phyloP scores from a whole-genome alignment of 2,888 invertebrate genomes.

The Eledone cirrhosa region DNA sequence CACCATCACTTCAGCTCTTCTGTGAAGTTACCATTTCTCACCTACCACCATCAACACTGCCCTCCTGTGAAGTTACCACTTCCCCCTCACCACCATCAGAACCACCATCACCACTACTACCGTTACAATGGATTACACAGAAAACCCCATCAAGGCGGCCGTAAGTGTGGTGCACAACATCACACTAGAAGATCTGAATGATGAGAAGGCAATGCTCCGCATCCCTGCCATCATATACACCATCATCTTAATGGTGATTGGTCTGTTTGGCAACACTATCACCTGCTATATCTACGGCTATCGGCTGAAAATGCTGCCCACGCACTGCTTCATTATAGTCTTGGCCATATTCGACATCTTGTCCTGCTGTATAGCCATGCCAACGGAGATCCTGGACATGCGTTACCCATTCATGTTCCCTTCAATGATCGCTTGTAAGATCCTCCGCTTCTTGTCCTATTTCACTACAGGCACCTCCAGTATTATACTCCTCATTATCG shows the following conservation, averaged over 20 bases:
- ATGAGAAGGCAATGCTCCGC: slow-evolving; percentile 32
- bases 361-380: slow-evolving; percentile 47
- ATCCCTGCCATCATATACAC: slow-evolving; percentile 49
- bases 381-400: slow-evolving; percentile 52
- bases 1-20: no score
- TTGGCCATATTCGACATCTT: slow-evolving; percentile 48
- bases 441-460: slow-evolving; percentile 42
- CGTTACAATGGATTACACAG: no score
- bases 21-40: no score
- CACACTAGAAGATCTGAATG: slow-evolving; percentile 33
- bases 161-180: neutral
- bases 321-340: slow-evolving; percentile 47
- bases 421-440: slow-evolving; percentile 45
- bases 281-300: slow-evolving; percentile 47
- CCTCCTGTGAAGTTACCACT: no score
- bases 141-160: neutral
- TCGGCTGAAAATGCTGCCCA: slow-evolving; percentile 41
- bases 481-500: slow-evolving; percentile 46
- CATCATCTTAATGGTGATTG: slow-evolving; percentile 42
- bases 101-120: no score
- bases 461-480: slow-evolving; percentile 44
- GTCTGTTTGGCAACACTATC: slow-evolving; percentile 48
- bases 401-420: slow-evolving; percentile 45
- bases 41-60: no score
- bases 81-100: no score